Evolutionary conservation across 2,797 vertebrate species (phyloP).

Genomic region (Etheostoma nigrum): DNA sequence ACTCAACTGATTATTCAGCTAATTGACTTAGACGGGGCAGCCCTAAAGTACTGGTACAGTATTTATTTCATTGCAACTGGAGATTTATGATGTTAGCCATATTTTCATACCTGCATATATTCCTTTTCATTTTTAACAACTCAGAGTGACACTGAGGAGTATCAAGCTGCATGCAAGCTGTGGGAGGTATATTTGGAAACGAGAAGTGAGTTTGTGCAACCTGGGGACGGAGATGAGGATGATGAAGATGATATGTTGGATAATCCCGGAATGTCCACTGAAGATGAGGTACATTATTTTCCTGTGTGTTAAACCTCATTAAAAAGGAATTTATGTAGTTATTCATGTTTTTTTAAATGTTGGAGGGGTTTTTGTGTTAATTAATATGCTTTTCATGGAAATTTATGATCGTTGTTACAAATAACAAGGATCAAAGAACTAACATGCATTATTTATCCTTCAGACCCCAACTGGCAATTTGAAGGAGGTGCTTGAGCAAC

Average conservation of each 20-base stretch:
- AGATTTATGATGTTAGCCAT: not conserved
- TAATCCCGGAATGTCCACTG: constrained; percentile 89
- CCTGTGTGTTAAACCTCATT: not conserved
- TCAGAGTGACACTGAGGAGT: constrained; percentile 92
- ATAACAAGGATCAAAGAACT: not conserved
- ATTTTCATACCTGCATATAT: not conserved
- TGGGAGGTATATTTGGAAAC: constrained; percentile 95
- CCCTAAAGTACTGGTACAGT: not conserved
- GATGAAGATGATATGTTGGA: constrained; percentile 90
- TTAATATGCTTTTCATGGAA: not conserved
- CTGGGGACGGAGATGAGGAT: constrained; percentile 90
- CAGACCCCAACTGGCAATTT: constrained; percentile 91
- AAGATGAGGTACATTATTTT: constrained; percentile 84
- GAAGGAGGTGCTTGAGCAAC: constrained; percentile 95
- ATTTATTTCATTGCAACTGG: not conserved
- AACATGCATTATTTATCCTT: constrained; percentile 25
- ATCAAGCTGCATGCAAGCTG: constrained; percentile 93
- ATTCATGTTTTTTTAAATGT: not conserved
- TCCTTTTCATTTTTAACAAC: constrained; percentile 13
- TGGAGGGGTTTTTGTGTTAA: not conserved
- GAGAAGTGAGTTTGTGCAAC: constrained; percentile 94
- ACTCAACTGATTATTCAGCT: no score
- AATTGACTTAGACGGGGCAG: no score
- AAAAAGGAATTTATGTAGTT: no score
- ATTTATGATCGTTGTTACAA: not conserved